Evolutionary conservation across 2,797 vertebrate species (phyloP).

Genomic region (Scolopax rusticola): DNA sequence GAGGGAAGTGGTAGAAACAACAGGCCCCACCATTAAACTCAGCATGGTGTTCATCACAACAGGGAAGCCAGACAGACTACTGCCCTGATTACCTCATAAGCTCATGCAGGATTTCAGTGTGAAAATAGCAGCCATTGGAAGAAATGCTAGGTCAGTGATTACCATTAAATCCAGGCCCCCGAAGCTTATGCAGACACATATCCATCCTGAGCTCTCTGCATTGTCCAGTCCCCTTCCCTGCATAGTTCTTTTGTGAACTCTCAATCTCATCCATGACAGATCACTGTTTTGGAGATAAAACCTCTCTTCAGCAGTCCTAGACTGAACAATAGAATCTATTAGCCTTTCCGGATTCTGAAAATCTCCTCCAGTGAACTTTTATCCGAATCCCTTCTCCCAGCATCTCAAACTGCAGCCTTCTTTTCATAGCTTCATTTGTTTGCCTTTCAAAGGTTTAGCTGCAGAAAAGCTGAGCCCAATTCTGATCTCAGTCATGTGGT

Average conservation of each 20-base stretch:
- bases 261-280: neutral
- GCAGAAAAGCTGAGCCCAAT: neutral
- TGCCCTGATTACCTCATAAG: fast-evolving
- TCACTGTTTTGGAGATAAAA: neutral
- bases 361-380: neutral
- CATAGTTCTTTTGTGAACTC: neutral
- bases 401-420: neutral
- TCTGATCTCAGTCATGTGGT: neutral
- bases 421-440: neutral
- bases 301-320: neutral
- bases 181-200: neutral
- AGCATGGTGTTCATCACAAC: neutral
- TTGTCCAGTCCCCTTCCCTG: neutral
- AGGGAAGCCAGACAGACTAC: neutral
- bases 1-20: neutral
- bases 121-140: neutral
- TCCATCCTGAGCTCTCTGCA: neutral
- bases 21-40: neutral
- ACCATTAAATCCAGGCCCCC: neutral
- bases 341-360: neutral
- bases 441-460: neutral
- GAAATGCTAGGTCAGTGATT: neutral
- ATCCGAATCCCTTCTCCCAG: neutral
- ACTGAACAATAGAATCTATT: neutral
- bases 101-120: neutral